phyloP scores from a whole-genome alignment of 2,797 vertebrate species.

The Stomatorhinus walkeri region DNA sequence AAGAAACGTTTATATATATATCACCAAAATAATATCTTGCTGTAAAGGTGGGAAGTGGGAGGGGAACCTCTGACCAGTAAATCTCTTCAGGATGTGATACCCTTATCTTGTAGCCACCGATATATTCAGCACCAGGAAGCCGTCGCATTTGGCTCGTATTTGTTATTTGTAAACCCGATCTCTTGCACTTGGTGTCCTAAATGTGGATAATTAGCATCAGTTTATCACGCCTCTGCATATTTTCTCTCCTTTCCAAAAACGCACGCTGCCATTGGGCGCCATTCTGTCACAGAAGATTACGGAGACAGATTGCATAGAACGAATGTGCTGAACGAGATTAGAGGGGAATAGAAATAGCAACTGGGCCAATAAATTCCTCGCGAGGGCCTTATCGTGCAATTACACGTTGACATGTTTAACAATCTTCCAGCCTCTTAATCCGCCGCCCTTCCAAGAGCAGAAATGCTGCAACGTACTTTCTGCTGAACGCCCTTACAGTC shows the following conservation, averaged over 20 bases:
- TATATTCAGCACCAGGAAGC: conserved; percentile 79
- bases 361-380: conserved; percentile 98
- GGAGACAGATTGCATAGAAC: conserved; percentile 99
- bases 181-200: conserved; percentile 97
- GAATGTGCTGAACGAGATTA: conserved; percentile 98
- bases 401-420: conserved; percentile 99
- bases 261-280: conserved; percentile 79
- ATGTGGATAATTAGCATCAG: conserved; percentile 99
- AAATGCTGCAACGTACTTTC: conserved; percentile 69
- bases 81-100: conserved; percentile 74
- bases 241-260: conserved; percentile 82
- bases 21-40: conserved; percentile 82
- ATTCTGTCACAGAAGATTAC: conserved; percentile 98
- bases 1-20: conserved; percentile 84
- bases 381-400: conserved; percentile 99
- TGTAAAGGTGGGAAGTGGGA: conserved; percentile 69
- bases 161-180: conserved; percentile 92
- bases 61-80: conserved; percentile 86
- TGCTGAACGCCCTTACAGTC: conserved; percentile 57
- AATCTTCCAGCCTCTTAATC: conserved; percentile 99
- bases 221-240: conserved; percentile 99
- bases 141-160: conserved; percentile 76
- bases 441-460: conserved; percentile 81
- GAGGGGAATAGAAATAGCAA: conserved; percentile 97
- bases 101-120: conserved; percentile 89